Evolutionary conservation across 2,888 invertebrate species (phyloP), one percentile per base, ranked within the genome.

Genomic region (Mesochorus sp.): DNA sequence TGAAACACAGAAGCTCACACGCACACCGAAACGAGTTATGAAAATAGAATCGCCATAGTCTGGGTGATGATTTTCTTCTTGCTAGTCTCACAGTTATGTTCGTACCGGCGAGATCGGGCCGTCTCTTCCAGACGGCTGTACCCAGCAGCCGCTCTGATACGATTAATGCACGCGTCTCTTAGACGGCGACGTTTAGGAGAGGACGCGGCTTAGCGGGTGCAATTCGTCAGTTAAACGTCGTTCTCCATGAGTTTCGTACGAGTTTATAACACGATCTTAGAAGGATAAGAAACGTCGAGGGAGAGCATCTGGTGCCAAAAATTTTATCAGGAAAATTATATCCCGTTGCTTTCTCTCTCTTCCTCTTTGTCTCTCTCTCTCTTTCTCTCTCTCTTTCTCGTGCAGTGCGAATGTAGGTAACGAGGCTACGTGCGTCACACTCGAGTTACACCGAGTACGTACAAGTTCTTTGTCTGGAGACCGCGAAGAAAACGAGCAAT

Each of bases 41-140:
- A 82, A 85, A 82, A 83, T 82, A 84, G 83, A n/a, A n/a, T 82
- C 80, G 49, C 80, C 80, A 80, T 82, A 82, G 83, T 82, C 80
- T 72, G 79, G 68, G 66, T 28, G 74, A 39, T 68, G 74, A 68
- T 55, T 67, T 79, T 80, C 44, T 73, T 67, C 37, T 68, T 53
- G 68, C 71, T 79, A 79, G 79, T 79, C 66, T 71, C 75, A 26
- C 75, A 71, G 79, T 79, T 79, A 79, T 79, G 79, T 67, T 79
- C 75, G 75, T 42, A 53, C 79, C 64, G 79, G 71, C 71, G 75
- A 79, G 71, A 71, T 75, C 71, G 70, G n/a, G n/a, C 61, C 71
- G 70, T 74, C 71, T 51, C 67, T 51, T 72, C 68, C 76, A 61
- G 68, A 76, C 72, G 73, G 66, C 12, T 57, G 55, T n/a, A n/a